Base-by-base conservation (phyloP, 2,888 invertebrate genomes). In the Carterocephalus palaemon region DNA sequence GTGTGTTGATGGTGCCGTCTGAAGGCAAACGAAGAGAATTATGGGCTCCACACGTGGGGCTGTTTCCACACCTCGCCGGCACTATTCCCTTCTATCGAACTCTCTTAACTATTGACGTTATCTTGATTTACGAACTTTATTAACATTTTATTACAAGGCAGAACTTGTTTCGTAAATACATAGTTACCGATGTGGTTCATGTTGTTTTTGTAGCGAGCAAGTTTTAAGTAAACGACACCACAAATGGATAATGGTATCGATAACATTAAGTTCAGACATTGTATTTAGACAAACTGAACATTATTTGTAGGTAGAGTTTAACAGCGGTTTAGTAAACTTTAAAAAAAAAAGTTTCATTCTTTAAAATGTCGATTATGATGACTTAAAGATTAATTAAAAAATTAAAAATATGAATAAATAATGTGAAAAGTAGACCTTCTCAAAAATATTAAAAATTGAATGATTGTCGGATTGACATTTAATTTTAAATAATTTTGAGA, bases 41-140 rank as follows among this genome's bases (percentile, higher is more conserved):
- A 79, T 74, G 70, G 67, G 57, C 57, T 62, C 64, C 65, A 68
- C 37, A 22, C 64, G 66, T 72, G 70, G 68, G 67, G 72, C 68
- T 65, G 74, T 81, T 75, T 71, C 75, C 67, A 67, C 73, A 73
- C 70, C 69, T 59, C 60, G 15, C 19, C 36, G 62, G 66, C 69
- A 74, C 76, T 75, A 74, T 79, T 74, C 71, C 70, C 74, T 76
- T 69, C 72, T 75, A 66, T 76, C 71, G 64, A 68, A 71, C 69
- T 72, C 62, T 64, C 71, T 75, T 74, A 76, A 74, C 76, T 77
- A 74, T 77, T 75, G 81, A 81, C 78, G 74, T 75, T 81, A 83
- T 82, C 82, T 82, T 83, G 82, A 83, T 83, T 81, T 83, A 83
- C 74, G 67, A 65, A 64, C 72, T 78, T 81, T 80, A 81, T 81